Evolutionary conservation across 92 coral and sea anemone genomes (phyloP), one percentile per base, ranked within the genome.

Genomic region (Blastomussa wellsi): DNA sequence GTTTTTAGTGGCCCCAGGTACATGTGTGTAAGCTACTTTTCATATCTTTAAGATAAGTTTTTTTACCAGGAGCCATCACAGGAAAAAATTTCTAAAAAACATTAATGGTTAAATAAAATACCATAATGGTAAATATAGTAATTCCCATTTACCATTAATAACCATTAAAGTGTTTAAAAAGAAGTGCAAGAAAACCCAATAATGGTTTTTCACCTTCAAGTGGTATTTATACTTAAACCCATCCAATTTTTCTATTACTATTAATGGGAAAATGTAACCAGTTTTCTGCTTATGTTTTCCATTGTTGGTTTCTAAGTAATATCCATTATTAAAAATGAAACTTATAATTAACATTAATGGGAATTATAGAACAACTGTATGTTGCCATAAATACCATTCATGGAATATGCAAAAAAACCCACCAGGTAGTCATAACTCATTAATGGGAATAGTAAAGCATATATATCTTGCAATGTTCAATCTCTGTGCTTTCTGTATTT

Each of bases 121-220:
- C 41, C 62, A 74, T 74, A 48, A 74, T 49, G 62, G 39, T 74
- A 74, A 74, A 44, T 74, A 28, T 47, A 62, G 64, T 74, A 74
- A 74, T 74, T 74, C 41, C 79, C 79, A 74, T 28, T 74, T 74
- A 28, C 79, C 52, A 74, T 47, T n/a, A 47, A 74, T 26, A 26
- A 47, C 7, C 62, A 74, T 74, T 74, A 47, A 74, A 29, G 62
- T 47, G 38, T 47, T 47, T 5, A 28, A 74, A 47, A 47, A 48
- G 59, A 48, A 74, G 39, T 26, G 31, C 29, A 44, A 28, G 36
- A 73, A 73, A 73, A 73, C 77, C 77, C 57, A 41, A 39, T 73
- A 73, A 74, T 48, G 79, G 64, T 26, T 74, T 48, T 47, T 74
- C 24, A 47, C 62, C 41, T 35, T 29, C 24, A 47, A 74, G 59